Conservation (phyloP, 1,140 invertebrate species). For the Ruditapes philippinarum region DNA sequence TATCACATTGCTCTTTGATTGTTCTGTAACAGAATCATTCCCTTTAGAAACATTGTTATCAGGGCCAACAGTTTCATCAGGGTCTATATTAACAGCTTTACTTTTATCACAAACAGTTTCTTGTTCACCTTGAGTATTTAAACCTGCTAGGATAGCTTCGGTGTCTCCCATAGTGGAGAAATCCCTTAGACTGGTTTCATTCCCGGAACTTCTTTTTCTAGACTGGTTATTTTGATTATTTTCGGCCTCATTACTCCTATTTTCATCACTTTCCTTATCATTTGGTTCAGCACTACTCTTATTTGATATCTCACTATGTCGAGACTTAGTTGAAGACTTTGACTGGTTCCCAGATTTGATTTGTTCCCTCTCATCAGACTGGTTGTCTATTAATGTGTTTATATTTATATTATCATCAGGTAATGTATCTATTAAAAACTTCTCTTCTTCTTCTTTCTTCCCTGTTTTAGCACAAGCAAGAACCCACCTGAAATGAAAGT, state of each 20-base stretch:
- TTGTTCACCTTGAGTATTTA: slow-evolving; percentile 22
- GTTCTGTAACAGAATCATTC: not conserved
- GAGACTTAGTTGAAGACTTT: not conserved
- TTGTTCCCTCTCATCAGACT: no score
- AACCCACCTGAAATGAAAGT: slow-evolving; percentile 90
- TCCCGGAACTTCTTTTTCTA: not conserved
- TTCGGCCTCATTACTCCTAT: not conserved
- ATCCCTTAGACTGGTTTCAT: slow-evolving; percentile 28
- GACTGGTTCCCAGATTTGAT: not conserved
- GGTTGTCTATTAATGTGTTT: not conserved
- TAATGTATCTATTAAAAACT: slow-evolving; percentile 89
- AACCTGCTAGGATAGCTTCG: slow-evolving; percentile 25
- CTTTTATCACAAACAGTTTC: slow-evolving; percentile 9
- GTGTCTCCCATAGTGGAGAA: slow-evolving; percentile 54
- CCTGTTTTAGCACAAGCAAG: slow-evolving; percentile 90
- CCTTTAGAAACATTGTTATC: not conserved
- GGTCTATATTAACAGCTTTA: not conserved
- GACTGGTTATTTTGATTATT: not conserved
- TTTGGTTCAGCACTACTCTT: not conserved
- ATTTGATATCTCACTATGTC: not conserved
- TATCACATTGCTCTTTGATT: not conserved
- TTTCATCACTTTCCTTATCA: not conserved
- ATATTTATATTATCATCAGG: slow-evolving; percentile 15
- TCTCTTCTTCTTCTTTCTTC: slow-evolving; percentile 88
- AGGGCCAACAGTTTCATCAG: not conserved